Base-by-base conservation (phyloP, 2,113 vertebrate species). In the Pitta sordida region DNA sequence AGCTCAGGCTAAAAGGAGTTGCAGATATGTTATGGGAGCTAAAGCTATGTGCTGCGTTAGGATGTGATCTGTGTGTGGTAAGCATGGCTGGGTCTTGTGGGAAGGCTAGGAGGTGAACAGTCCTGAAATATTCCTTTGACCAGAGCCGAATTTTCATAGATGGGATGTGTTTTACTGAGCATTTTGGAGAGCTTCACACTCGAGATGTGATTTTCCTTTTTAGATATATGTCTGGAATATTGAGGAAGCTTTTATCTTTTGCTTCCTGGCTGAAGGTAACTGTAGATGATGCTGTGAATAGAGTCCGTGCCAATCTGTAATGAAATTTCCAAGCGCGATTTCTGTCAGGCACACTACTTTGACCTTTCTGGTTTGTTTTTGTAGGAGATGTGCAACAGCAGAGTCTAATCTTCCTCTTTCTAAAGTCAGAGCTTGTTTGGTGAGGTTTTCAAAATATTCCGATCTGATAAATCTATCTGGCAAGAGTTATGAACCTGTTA, bases 361-460 rank as follows among this genome's bases (percentile, higher is more conserved):
- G 91, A 91, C 83, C 88, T 95, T 95, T 91, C 87, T 94, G 69
- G 74, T 95, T 97, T 92, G 92, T 96, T 93, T 97, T 89, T 75
- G 41, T 90, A 44, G 75, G 82, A 63, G 88, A 78, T 80, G 62
- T 67, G 76, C 76, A 93, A 90, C 48, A 95, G 64, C 76, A 86
- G 53, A 80, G 36, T 70, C 73, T 93, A 60, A 94, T 93, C 92
- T 90, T 91, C 86, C 55, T 91, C 88, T 63, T 93, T 95, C 86
- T 95, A 91, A 96, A 96, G 92, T 60, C 81, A 93, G 67, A 96
- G 89, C 95, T 82, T 88, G 88, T 92, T 92, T 89, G 88, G 93
- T 93, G 69, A 92, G 89, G 83, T 95, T 94, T 96, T 92, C 92
- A 96, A 94, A 96, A 94, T 88, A 89, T 26, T 94, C 91, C 91